Conservation (phyloP, 1,140 invertebrate species). For the Dendrolimus punctatus region DNA sequence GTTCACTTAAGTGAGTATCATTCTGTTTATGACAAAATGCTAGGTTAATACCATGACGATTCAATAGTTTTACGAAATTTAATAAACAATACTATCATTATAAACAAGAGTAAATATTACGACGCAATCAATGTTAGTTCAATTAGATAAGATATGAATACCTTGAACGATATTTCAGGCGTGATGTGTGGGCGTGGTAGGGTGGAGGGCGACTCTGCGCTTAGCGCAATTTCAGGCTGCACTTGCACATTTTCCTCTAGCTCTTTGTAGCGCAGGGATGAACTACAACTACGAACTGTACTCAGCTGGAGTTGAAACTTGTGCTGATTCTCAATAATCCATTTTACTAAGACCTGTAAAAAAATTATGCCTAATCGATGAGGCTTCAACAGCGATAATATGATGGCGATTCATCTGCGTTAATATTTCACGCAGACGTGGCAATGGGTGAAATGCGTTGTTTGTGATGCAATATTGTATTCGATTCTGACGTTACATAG, state of each 20-base stretch:
- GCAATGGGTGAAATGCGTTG: too few relatives aligned
- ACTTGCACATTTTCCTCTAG: conserved; percentile 43
- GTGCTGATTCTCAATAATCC: conserved; percentile 74
- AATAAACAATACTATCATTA: too few relatives aligned
- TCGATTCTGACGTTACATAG: too few relatives aligned
- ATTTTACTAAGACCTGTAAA: conserved; percentile 68
- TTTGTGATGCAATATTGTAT: too few relatives aligned
- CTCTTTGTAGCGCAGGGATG: conserved; percentile 61
- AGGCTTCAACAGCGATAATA: neutral
- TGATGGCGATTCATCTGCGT: too few relatives aligned
- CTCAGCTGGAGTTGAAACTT: conserved; percentile 54
- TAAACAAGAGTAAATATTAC: too few relatives aligned
- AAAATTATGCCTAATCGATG: conserved; percentile 7
- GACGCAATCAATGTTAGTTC: neutral
- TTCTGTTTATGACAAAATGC: too few relatives aligned
- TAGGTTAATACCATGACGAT: too few relatives aligned
- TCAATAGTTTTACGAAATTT: too few relatives aligned
- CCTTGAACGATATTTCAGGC: conserved; percentile 58
- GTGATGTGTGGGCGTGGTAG: conserved; percentile 37
- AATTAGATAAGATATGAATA: conserved; percentile 13
- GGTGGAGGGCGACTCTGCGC: conserved; percentile 14
- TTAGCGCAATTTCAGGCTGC: conserved; percentile 20
- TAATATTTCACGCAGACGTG: too few relatives aligned
- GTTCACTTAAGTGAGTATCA: too few relatives aligned
- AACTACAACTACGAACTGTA: conserved; percentile 58